Evolutionary conservation across 2,888 invertebrate species (phyloP), one percentile per base, ranked within the genome.

Genomic region (Muschampia plurimacula): DNA sequence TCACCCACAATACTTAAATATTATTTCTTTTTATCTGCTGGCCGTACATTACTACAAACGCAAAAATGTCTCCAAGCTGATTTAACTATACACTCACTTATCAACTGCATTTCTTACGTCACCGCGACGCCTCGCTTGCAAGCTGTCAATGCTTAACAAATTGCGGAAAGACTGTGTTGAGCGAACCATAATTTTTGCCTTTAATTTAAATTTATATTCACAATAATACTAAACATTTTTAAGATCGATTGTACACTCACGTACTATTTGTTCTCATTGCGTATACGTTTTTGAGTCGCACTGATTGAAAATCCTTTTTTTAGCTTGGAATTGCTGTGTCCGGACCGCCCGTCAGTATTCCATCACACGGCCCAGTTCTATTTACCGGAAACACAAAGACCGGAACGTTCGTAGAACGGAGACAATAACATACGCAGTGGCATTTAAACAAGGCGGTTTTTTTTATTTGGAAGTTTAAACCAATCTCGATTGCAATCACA

Each of bases 401-500:
- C 63, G 44, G 39, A 44, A 36, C 36, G 36, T 36, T 4, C 59
- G 70, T 60, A 60, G 49, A 49, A 63, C 55, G 72, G 57, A 46
- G 57, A 72, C 63, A 72, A 72, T 72, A 72, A 55, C 67, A 68
- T 49, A 63, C 67, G 57, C 67, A 68, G 41, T 46, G 67, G 72
- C 72, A 68, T 68, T 72, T 72, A 64, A 72, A 72, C 72, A 64
- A 72, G 67, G 32, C 36, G n/a, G 44, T 63, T 71, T 64, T 71
- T 57, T 57, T 22, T 12, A 22, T 55, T 55, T 36, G 41, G 57
- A 57, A 64, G 59, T 63, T 73, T 68, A 76, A 78, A 76, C 75
- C 78, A 78, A 77, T 79, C 71, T 76, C 76, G 70, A 78, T 75
- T 70, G 75, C 75, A 74, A 76, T 77, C 63, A 73, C 72, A 59